Evolutionary conservation across 2,113 vertebrate species (phyloP), one percentile per base, ranked within the genome.

Genomic region (Lepisosteus oculatus): DNA sequence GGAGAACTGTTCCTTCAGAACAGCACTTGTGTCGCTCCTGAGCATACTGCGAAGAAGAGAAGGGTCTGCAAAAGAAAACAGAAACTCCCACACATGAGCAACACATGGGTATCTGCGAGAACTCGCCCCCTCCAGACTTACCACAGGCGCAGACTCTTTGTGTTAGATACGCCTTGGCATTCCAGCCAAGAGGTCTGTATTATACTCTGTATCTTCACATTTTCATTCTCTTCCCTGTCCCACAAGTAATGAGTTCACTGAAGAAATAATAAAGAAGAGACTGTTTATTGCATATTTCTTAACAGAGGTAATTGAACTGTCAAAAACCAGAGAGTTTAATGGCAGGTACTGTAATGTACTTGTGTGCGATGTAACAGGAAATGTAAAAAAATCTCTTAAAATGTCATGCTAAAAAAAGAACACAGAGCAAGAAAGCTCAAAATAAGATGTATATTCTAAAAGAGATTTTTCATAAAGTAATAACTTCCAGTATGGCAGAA

Each of bases 81-180:
- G 70, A 86, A 79, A 67, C 82, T 88, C 76, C 76, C 85, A 55
- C 84, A 90, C 47, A 47, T 86, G 67, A 82, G 89, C 55, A 43
- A 69, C 4, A 85, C 84, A 14, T 90, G 83, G 43, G 89, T 92
- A 43, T 94, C 93, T 74, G 96, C 97, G 67, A 90, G 96, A 45
- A 95, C 95, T 4, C 92, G 94, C 72, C 94, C 95, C 0, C 90
- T 97, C 71, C 88, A 91, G n/a, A 86, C 88, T 55, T 95, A 95
- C 84, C 90, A 94, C 85, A 98, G 93, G 78, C 91, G 91, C 74
- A 94, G 87, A 70, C 90, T 97, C 71, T 98, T 95, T 83, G 76
- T 84, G 85, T 73, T 93, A 81, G 87, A 72, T 0, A 1, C 78
- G 66, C 72, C 66, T 90, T 90, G 92, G 94, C 95, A 85, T 74